Percentiles rank a stretch among this genome's conserved stretches.
phyloP scores from a whole-genome alignment of 2,888 invertebrate species.

The Isoperla grammatica region DNA sequence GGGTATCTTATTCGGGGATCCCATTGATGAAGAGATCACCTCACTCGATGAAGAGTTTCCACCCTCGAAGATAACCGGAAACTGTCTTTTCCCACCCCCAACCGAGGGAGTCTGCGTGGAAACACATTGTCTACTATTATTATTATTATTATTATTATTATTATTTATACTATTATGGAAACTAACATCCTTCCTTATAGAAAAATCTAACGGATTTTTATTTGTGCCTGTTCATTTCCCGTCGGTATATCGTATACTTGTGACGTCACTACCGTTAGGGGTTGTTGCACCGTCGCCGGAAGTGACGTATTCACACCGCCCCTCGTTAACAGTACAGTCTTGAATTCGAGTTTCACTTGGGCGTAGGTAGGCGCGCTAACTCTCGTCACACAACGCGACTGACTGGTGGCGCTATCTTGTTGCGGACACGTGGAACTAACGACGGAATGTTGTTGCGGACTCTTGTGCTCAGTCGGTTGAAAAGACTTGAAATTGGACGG shows the following conservation, averaged over 20 bases:
- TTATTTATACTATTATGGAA: too few relatives aligned
- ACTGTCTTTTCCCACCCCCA: neutral
- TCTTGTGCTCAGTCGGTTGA: slow-evolving; percentile 12
- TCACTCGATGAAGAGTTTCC: neutral
- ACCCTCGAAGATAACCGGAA: neutral
- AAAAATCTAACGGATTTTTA: slow-evolving; percentile 8
- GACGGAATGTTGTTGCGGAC: slow-evolving; percentile 15
- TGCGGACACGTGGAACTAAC: neutral
- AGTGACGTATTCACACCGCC: too few relatives aligned
- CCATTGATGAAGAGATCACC: slow-evolving; percentile 3
- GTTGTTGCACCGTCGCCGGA: neutral
- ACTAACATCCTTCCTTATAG: neutral
- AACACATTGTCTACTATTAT: slow-evolving; percentile 1
- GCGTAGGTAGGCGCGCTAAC: slow-evolving; percentile 3
- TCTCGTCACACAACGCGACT: neutral
- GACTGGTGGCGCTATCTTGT: slow-evolving; percentile 1
- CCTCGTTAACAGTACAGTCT: slow-evolving; percentile 17
- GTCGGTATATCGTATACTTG: neutral
- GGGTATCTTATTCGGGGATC: slow-evolving; percentile 7
- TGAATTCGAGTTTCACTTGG: slow-evolving; percentile 23
- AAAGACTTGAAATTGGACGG: slow-evolving; percentile 19
- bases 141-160: too few relatives aligned
- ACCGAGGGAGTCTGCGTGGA: slow-evolving; percentile 6
- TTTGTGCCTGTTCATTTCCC: neutral
- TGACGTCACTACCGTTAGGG: slow-evolving; percentile 8